Evolutionary conservation across 2,113 vertebrate genomes (phyloP).

Genomic region (Hippolais icterina): DNA sequence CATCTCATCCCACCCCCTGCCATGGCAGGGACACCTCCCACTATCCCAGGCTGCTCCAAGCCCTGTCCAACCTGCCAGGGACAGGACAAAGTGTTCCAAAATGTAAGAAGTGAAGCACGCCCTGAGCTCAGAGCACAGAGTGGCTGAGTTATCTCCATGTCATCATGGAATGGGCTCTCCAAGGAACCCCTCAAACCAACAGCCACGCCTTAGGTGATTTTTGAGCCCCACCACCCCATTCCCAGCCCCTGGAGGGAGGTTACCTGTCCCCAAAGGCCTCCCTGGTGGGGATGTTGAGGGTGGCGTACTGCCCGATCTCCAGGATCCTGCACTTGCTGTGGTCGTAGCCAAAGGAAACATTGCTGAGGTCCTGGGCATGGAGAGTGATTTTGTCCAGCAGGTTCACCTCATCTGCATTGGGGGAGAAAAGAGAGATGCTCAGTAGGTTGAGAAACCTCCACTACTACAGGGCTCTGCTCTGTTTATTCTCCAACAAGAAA

Average conservation of each 20-base stretch:
- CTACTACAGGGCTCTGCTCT: background rate
- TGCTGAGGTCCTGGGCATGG: constrained; percentile 64
- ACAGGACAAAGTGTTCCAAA: background rate
- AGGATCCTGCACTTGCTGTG: constrained; percentile 74
- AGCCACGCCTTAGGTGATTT: background rate
- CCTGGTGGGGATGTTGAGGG: constrained; percentile 76
- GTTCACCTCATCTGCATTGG: constrained; percentile 78
- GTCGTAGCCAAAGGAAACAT: constrained; percentile 72
- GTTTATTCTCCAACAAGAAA: accelerated
- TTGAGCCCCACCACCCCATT: background rate
- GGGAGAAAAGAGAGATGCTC: background rate
- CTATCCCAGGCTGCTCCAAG: background rate
- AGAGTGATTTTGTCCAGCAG: constrained; percentile 77
- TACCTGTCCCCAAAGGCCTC: constrained; percentile 80
- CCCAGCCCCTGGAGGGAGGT: background rate
- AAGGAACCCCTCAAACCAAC: background rate
- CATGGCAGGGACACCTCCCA: background rate
- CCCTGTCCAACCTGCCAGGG: accelerated
- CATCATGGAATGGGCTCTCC: no score
- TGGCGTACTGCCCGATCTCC: constrained; percentile 84
- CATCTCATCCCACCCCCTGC: background rate
- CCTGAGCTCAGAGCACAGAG: background rate
- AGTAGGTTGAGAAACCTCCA: background rate
- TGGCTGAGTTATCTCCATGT: accelerated
- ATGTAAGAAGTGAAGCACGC: background rate